These are phyloP conservation scores for Leuctra nigra DNA, from an alignment of 2,888 invertebrate species.

Conservation along the genomic window DNA sequence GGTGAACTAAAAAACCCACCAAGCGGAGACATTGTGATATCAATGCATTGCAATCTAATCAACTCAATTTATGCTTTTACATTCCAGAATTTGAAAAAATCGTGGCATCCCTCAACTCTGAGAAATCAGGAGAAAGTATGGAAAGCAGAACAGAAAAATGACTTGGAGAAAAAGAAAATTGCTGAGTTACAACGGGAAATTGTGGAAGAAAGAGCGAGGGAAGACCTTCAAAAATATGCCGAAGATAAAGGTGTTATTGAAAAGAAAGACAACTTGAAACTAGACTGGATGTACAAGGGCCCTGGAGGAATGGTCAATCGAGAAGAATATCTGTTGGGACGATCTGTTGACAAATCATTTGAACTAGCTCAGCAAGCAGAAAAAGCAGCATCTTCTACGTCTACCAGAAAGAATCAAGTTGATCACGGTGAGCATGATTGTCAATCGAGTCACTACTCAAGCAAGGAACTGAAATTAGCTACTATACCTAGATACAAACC, in stretches of 20 bases:
- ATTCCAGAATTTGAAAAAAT: slow-evolving; percentile 64
- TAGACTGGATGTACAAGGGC: slow-evolving; percentile 86
- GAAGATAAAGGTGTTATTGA: slow-evolving; percentile 46
- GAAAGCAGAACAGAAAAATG: slow-evolving; percentile 68
- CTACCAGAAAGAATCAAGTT: slow-evolving; percentile 50
- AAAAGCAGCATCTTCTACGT: slow-evolving; percentile 18
- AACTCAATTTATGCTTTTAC: background rate
- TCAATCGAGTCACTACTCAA: too few relatives aligned
- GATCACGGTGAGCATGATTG: slow-evolving; percentile 56
- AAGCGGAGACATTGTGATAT: background rate
- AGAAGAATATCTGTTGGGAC: slow-evolving; percentile 85
- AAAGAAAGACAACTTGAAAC: slow-evolving; percentile 41
- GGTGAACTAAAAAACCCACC: too few relatives aligned
- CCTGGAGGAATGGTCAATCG: slow-evolving; percentile 55
- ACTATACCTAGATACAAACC: too few relatives aligned
- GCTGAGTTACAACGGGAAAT: slow-evolving; percentile 61
- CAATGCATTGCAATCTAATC: background rate
- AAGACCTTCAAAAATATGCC: slow-evolving; percentile 57
- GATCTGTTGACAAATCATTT: slow-evolving; percentile 72
- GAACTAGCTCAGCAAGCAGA: slow-evolving; percentile 45
- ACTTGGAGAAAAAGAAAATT: slow-evolving; percentile 60
- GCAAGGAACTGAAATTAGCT: too few relatives aligned
- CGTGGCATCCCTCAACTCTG: slow-evolving; percentile 73
- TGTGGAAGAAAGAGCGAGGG: slow-evolving; percentile 56
- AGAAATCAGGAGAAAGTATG: slow-evolving; percentile 71